phyloP scores from a whole-genome alignment of 2,113 vertebrate genomes.

The Albula glossodonta region DNA sequence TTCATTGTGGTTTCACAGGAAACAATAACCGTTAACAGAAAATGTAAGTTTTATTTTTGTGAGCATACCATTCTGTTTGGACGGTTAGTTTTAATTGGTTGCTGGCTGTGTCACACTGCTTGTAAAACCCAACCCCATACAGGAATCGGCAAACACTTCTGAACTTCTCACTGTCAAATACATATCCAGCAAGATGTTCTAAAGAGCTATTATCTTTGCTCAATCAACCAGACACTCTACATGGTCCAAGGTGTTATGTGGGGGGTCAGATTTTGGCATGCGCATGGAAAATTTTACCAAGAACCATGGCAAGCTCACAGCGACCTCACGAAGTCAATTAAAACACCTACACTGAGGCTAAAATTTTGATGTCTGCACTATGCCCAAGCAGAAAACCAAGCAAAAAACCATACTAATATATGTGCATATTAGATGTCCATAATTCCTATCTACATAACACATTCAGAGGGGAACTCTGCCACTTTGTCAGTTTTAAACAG shows the following conservation, averaged over 20 bases:
- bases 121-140: too few relatives aligned
- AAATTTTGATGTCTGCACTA: not conserved
- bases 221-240: too few relatives aligned
- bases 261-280: too few relatives aligned
- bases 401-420: not conserved
- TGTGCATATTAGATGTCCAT: not conserved
- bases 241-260: too few relatives aligned
- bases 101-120: too few relatives aligned
- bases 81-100: too few relatives aligned
- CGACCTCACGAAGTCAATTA: not conserved
- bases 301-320: too few relatives aligned
- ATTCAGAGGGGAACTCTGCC: not conserved
- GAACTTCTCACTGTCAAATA: too few relatives aligned
- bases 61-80: not conserved
- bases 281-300: too few relatives aligned
- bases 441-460: not conserved
- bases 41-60: not conserved
- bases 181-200: too few relatives aligned
- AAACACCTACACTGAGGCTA: not conserved
- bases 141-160: too few relatives aligned
- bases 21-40: not conserved
- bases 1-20: not conserved
- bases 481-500: not conserved
- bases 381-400: not conserved
- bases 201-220: too few relatives aligned